Evolutionary conservation across 1,140 invertebrate genomes (phyloP).

Genomic region (Protaetia brevitarsis): DNA sequence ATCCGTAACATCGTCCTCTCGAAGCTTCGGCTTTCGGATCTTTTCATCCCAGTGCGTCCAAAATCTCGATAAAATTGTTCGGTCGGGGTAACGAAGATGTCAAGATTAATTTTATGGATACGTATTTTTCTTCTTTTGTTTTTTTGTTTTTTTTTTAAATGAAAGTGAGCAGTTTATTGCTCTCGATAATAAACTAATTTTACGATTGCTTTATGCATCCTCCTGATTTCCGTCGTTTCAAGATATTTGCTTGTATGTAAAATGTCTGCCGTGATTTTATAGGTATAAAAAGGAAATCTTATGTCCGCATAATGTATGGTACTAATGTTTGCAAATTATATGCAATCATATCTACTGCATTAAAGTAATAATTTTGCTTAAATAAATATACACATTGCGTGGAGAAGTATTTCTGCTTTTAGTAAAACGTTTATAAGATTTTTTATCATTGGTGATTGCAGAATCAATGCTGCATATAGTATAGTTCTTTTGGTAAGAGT

Average conservation of each 20-base stretch:
- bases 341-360: no score
- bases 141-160: not conserved
- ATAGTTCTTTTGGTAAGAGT: no score
- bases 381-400: no score
- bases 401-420: no score
- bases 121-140: not conserved
- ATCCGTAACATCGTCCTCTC: not conserved
- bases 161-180: not conserved
- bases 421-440: no score
- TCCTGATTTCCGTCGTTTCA: not conserved
- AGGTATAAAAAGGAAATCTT: no score
- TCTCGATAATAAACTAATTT: slow-evolving; percentile 11
- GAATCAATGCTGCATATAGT: no score
- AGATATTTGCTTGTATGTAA: not conserved
- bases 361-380: no score
- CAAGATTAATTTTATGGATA: slow-evolving; percentile 11
- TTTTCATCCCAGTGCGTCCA: not conserved
- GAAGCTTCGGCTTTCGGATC: not conserved
- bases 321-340: no score
- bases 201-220: not conserved
- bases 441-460: no score
- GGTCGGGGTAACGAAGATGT: not conserved
- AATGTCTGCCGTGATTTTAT: no score
- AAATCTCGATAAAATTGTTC: slow-evolving; percentile 6
- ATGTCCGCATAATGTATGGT: no score